Percentiles rank a stretch among this genome's conserved stretches.
phyloP scores from a whole-genome alignment of 2,113 vertebrate species.

The Ceyx cyanopectus region DNA sequence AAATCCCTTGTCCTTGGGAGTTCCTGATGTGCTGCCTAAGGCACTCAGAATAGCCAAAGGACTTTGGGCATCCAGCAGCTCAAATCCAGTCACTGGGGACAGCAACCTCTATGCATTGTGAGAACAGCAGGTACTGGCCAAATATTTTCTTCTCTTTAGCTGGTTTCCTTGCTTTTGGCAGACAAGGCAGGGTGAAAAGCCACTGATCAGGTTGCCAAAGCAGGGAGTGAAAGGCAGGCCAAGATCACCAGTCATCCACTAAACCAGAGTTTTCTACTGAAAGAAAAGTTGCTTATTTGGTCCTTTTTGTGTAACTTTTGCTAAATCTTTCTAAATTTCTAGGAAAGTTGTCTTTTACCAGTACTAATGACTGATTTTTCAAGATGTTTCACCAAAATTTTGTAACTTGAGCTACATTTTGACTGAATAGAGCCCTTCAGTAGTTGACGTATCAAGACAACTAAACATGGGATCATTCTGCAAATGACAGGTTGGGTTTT shows the following conservation, averaged over 20 bases:
- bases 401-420: slow-evolving; percentile 64
- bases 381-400: slow-evolving; percentile 71
- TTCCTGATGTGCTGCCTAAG: not conserved
- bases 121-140: not conserved
- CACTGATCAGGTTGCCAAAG: not conserved
- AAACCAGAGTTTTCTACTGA: slow-evolving; percentile 73
- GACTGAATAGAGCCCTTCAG: slow-evolving; percentile 66
- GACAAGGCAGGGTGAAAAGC: not conserved
- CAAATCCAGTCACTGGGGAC: not conserved
- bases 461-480: slow-evolving; percentile 53
- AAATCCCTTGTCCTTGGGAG: not conserved
- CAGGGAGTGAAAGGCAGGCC: not conserved
- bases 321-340: slow-evolving; percentile 80
- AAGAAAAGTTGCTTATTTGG: slow-evolving; percentile 68
- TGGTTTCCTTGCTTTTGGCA: not conserved
- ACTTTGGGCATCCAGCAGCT: not conserved
- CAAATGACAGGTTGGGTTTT: not conserved
- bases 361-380: slow-evolving; percentile 60
- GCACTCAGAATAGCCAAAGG: not conserved
- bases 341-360: slow-evolving; percentile 71
- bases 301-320: slow-evolving; percentile 80
- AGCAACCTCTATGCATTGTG: not conserved
- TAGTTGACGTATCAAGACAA: slow-evolving; percentile 65
- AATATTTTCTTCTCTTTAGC: not conserved
- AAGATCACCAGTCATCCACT: not conserved